A percentile compares a stretch with the other conserved stretches of the same genome.
Conservation (phyloP, 37 sponge, comb jelly and placozoan genomes). For the Aphrocallistes beatrix region DNA sequence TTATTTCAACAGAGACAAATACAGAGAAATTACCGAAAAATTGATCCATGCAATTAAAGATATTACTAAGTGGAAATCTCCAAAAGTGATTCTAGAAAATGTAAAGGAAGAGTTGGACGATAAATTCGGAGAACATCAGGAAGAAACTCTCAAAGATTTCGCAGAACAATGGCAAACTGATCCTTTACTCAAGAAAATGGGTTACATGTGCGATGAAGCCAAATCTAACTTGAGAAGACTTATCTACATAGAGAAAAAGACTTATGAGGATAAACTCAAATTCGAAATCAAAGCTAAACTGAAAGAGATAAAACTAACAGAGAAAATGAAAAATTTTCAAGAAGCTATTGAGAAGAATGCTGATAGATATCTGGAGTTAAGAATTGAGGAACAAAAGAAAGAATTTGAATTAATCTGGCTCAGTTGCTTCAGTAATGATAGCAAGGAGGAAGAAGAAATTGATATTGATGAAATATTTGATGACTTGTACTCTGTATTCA, state of each 20-base stretch:
- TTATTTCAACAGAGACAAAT: not conserved
- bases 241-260: not conserved
- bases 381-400: not conserved
- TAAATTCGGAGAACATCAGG: not conserved
- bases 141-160: not conserved
- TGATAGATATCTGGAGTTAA: not conserved
- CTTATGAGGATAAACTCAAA: not conserved
- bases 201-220: not conserved
- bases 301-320: not conserved
- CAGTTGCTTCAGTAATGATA: not conserved
- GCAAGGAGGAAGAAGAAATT: not conserved
- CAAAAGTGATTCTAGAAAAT: not conserved
- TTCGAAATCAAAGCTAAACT: not conserved
- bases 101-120: not conserved
- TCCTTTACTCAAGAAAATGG: not conserved
- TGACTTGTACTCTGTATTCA: not conserved
- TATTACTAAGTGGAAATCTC: not conserved
- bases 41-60: not conserved
- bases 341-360: not conserved
- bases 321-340: not conserved
- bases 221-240: not conserved
- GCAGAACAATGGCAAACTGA: not conserved
- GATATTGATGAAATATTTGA: not conserved
- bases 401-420: not conserved
- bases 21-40: not conserved